Evolutionary conservation across 2,888 invertebrate species (phyloP), one percentile per base, ranked within the genome.

Genomic region (Drosophila melanosoma): DNA sequence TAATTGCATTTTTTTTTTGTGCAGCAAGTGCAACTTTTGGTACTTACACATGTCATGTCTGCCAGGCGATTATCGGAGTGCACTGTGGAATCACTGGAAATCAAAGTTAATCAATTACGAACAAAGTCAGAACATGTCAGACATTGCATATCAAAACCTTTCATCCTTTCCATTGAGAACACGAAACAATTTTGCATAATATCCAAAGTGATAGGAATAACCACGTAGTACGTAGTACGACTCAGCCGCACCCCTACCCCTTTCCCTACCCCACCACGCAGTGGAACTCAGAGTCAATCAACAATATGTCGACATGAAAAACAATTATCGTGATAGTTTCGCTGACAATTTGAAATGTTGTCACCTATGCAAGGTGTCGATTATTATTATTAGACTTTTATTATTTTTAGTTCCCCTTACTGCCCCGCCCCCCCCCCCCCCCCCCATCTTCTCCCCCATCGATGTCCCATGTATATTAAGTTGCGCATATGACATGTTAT

Each of bases 51-150:
- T 76, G 78, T 74, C 57, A 23, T 23, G 23, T 40, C 49, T 45
- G 61, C 20, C 20, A 57, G 12, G 26, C 67, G 70, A 75, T 69
- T 66, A 62, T 49, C 59, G n/a, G 5, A 54, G 45, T 33, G 33
- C 59, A 49, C 12, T 61, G 61, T 20, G 56, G 56, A 70, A 79
- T 67, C 59, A 29, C 29, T 29, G 29, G 49, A 76, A 87, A 81
- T 82, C 81, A 87, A 85, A 85, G 72, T 81, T 82, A 82, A 87
- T 87, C 85, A 82, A 85, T 85, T 85, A 87, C 79, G 62, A 49
- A 65, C 36, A 70, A 74, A 80, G 84, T 82, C 84, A 79, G 57
- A 74, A 69, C 70, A 74, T 74, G 84, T 84, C 84, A 85, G 35
- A 42, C 61, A 80, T 76, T 26, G 73, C 72, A 56, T 61, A 59